These are phyloP conservation scores for Idaea straminata DNA, from an alignment of 2,888 invertebrate species.

Conservation along the genomic window DNA sequence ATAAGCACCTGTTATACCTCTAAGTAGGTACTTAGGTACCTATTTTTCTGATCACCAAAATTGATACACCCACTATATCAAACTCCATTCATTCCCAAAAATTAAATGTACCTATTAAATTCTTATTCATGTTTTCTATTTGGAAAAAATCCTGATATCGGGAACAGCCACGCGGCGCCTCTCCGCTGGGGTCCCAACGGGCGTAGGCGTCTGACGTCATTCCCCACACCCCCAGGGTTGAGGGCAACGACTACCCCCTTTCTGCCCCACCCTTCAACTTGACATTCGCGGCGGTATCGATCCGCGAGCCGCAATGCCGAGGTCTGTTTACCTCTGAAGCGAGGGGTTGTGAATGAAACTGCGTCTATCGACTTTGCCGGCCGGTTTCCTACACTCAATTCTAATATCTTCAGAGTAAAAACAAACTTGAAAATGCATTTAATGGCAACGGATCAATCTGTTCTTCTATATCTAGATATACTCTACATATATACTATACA, in stretches of 20 bases:
- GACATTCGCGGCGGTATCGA: conserved; percentile 61
- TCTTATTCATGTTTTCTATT: not conserved
- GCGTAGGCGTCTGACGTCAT: conserved; percentile 53
- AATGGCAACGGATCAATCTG: too few species aligned
- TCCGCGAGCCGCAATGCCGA: conserved; percentile 46
- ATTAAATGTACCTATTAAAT: not conserved
- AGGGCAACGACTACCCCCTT: conserved; percentile 2
- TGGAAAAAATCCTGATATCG: not conserved
- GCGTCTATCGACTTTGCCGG: conserved; percentile 10
- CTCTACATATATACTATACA: too few species aligned
- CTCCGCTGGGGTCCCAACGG: conserved; percentile 33
- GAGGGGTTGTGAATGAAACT: conserved; percentile 23
- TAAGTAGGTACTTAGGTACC: too few species aligned
- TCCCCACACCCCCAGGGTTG: conserved; percentile 15
- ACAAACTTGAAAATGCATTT: not conserved
- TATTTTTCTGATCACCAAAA: too few species aligned
- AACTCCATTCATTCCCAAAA: too few species aligned
- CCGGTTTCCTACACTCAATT: not conserved
- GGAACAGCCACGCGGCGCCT: conserved; percentile 10
- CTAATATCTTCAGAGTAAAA: not conserved
- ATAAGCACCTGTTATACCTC: too few species aligned
- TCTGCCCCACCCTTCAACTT: conserved; percentile 50
- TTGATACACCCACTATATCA: too few species aligned
- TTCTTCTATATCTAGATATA: too few species aligned
- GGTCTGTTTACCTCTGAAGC: conserved; percentile 43